Conservation (phyloP, 37 sponge, comb jelly and placozoan genomes). For the Chondrilla cf. caribensis region DNA sequence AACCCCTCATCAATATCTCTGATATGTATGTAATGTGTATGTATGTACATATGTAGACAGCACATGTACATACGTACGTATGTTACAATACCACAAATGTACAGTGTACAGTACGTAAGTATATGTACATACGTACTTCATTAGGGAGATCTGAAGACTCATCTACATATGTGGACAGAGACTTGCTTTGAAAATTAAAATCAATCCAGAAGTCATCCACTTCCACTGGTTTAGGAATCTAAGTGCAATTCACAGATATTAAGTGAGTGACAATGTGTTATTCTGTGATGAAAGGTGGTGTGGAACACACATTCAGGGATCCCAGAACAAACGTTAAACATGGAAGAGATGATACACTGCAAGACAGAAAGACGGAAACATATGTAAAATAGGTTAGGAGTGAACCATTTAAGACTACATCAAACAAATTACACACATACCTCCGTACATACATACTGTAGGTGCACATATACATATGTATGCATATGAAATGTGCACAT, state of each 20-base stretch:
- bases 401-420: too few relatives aligned
- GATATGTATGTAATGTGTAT: too few relatives aligned
- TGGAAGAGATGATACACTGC: constrained; percentile 14
- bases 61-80: too few relatives aligned
- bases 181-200: constrained; percentile 4
- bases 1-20: too few relatives aligned
- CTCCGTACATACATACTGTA: too few relatives aligned
- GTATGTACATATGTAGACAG: too few relatives aligned
- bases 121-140: neutral
- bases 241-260: neutral
- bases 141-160: neutral
- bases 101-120: too few relatives aligned
- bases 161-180: neutral
- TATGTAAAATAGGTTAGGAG: neutral
- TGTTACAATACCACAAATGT: too few relatives aligned
- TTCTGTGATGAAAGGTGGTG: neutral
- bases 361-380: neutral
- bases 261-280: neutral
- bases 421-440: too few relatives aligned
- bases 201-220: constrained; percentile 14
- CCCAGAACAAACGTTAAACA: neutral
- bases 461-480: too few relatives aligned
- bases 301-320: neutral
- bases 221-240: neutral
- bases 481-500: too few relatives aligned